Evolutionary conservation across 2,113 vertebrate genomes (phyloP), one percentile per base, ranked within the genome.

Genomic region (Gnathonemus longibarbis): DNA sequence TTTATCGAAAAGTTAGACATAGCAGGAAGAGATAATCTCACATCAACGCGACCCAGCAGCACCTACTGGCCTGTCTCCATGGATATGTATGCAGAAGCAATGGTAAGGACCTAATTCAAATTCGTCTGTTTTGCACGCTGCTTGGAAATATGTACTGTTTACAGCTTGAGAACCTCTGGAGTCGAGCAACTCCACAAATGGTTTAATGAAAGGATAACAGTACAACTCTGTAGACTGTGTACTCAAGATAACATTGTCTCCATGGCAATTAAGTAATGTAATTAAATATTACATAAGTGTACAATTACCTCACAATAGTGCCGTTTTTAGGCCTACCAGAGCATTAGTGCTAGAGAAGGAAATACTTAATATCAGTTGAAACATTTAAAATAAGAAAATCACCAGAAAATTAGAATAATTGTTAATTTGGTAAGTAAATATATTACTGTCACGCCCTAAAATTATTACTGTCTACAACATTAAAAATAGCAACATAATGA

Each of bases 241-340:
- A 77, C 70, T 80, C 74, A 39, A 80, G 74, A 80, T 80, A 80
- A 80, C 74, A 80, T 80, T 80, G 74, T 42, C 74, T 42, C 74
- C 35, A 42, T 80, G 35, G 74, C 74, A 80, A 80, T 42, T 39
- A 80, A 80, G 35, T 42, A 80, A 80, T 42, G 74, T 80, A 80
- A 80, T 80, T 80, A 80, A 80, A 80, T 80, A 80, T 80, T 19
- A 80, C 15, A 80, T 42, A 42, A 80, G 35, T 80, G 13, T 8
- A 80, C 74, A 80, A 80, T 80, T 80, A 39, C 74, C 6, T 39
- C 17, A 42, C 74, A 80, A 80, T 80, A 31, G 31, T 19, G 35
- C 70, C 70, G 35, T 35, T 15, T 74, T 77, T 39, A 80, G 74
- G 35, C 15, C 74, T 19, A 7, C 35, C 6, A 17, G 5, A 42